Evolutionary conservation across 2,113 vertebrate species (phyloP).

Genomic region (Embiotoca jacksoni): DNA sequence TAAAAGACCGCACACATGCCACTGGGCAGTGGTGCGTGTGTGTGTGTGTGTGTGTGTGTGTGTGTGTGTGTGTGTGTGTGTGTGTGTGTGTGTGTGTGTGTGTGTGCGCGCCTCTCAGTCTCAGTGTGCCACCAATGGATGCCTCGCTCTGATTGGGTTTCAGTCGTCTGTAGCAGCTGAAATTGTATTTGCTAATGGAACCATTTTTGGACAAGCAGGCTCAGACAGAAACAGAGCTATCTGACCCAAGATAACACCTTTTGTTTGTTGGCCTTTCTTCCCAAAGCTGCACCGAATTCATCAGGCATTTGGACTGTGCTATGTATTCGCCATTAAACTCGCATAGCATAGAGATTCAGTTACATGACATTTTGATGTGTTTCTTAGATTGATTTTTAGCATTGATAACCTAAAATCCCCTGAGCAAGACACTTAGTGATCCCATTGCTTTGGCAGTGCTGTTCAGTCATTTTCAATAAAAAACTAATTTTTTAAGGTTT

Average conservation of each 20-base stretch:
- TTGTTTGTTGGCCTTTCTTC: slow-evolving; percentile 63
- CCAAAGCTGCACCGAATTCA: slow-evolving; percentile 52
- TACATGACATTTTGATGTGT: slow-evolving; percentile 6
- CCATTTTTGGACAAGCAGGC: slow-evolving; percentile 63
- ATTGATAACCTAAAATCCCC: slow-evolving; percentile 20
- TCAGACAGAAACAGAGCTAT: slow-evolving; percentile 63
- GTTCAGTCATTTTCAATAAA: slow-evolving; percentile 1
- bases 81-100: slow-evolving; percentile 10
- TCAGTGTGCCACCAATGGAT: slow-evolving; percentile 35
- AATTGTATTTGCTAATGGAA: slow-evolving; percentile 79
- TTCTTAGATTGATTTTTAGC: slow-evolving; percentile 17
- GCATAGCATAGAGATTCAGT: slow-evolving; percentile 11
- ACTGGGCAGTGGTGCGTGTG: slow-evolving; percentile 1
- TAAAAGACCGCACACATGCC: slow-evolving; percentile 34
- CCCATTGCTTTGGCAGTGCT: not conserved
- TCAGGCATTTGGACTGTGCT: slow-evolving; percentile 35
- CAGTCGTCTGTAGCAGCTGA: slow-evolving; percentile 72
- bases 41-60: slow-evolving; percentile 6
- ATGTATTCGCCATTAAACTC: slow-evolving; percentile 48
- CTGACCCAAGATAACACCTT: slow-evolving; percentile 67
- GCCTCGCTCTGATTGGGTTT: slow-evolving; percentile 60
- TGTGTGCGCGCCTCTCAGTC: slow-evolving; percentile 18
- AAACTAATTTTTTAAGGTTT: not conserved
- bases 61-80: not conserved
- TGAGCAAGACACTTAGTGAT: slow-evolving; percentile 23